Percentiles rank a stretch among this genome's conserved stretches.
These are phyloP conservation scores for Heliconius aoede DNA, from an alignment of 2,888 invertebrate species.

Conservation along the genomic window DNA sequence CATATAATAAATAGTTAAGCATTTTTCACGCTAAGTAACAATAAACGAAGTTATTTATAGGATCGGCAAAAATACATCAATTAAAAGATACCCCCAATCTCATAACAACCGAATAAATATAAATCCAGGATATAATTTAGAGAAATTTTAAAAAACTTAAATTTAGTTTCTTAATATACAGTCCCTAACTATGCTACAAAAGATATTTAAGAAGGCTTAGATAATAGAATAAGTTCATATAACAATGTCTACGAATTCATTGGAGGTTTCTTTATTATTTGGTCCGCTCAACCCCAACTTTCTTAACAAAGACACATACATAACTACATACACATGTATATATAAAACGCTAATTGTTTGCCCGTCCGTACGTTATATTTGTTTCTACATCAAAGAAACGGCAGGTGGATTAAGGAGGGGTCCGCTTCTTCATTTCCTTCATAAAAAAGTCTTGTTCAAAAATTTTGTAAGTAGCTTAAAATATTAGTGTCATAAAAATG, in stretches of 20 bases:
- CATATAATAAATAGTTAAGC: not conserved
- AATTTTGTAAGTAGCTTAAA: constrained; percentile 34
- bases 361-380: constrained; percentile 57
- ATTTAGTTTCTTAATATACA: no score
- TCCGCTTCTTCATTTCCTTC: constrained; percentile 52
- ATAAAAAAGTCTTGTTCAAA: constrained; percentile 20
- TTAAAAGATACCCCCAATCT: no score
- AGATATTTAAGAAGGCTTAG: not conserved
- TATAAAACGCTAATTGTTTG: constrained; percentile 62
- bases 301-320: constrained; percentile 21
- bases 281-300: constrained; percentile 28
- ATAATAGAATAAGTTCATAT: not conserved
- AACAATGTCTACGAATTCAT: constrained; percentile 9
- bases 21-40: not conserved
- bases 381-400: constrained; percentile 68
- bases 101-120: no score
- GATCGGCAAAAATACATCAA: no score
- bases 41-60: no score
- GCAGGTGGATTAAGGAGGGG: constrained; percentile 58
- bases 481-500: constrained; percentile 19
- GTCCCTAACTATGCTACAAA: not conserved
- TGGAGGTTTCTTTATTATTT: constrained; percentile 23
- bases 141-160: not conserved
- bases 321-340: constrained; percentile 46
- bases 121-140: not conserved